Percentiles rank a stretch among this genome's conserved stretches.
Conservation (phyloP, 2,113 vertebrate genomes). For the Cynopterus brachyotis region DNA sequence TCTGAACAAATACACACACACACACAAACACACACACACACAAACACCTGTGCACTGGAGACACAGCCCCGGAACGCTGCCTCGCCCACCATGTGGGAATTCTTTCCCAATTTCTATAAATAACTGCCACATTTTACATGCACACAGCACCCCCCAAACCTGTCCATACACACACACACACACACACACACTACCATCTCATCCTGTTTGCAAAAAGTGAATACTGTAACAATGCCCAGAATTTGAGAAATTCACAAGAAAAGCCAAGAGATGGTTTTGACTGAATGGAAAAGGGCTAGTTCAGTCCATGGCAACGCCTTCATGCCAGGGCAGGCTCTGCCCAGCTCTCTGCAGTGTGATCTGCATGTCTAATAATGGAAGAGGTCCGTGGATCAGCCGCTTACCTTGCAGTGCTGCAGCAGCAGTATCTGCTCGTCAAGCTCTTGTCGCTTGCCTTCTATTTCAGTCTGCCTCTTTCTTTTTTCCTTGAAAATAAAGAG, state of each 20-base stretch:
- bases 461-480: conserved; percentile 96
- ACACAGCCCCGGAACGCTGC: neutral
- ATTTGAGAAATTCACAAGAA: conserved; percentile 63
- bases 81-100: conserved; percentile 39
- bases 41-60: neutral
- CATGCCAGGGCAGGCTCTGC: conserved; percentile 74
- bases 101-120: conserved; percentile 44
- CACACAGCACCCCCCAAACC: conserved; percentile 22
- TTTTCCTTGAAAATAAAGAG: conserved; percentile 92
- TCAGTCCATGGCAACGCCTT: conserved; percentile 52
- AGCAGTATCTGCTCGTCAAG: conserved; percentile 96
- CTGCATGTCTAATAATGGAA: conserved; percentile 81
- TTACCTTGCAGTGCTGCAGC: conserved; percentile 98
- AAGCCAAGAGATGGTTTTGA: conserved; percentile 70
- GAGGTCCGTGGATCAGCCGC: conserved; percentile 72
- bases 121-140: conserved; percentile 2
- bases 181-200: neutral
- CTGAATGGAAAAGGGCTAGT: conserved; percentile 64
- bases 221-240: conserved; percentile 47
- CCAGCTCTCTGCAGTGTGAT: conserved; percentile 78
- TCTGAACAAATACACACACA: neutral
- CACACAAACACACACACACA: too few relatives aligned
- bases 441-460: conserved; percentile 95
- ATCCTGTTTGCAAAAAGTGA: neutral
- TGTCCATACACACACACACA: conserved; percentile 12